These are phyloP conservation scores for Dicentrarchus labrax DNA, from an alignment of 2,113 vertebrate species.

Conservation along the genomic window DNA sequence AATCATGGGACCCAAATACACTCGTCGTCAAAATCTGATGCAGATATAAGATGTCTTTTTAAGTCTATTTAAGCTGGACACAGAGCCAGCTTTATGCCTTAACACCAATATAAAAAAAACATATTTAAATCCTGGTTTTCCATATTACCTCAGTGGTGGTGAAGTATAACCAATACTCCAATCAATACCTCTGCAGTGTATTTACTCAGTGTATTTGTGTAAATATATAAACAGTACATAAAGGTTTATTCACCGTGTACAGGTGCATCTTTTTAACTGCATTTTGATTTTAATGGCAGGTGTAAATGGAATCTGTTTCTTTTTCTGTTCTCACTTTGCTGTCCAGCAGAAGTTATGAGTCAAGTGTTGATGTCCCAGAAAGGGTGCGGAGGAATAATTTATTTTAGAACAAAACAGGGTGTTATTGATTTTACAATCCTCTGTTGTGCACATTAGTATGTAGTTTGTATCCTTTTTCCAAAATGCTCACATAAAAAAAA, in stretches of 20 bases:
- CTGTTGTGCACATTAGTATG: slow-evolving; percentile 13
- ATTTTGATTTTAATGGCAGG: slow-evolving; percentile 60
- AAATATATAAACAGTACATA: slow-evolving; percentile 48
- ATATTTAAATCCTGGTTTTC: slow-evolving; percentile 46
- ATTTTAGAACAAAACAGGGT: slow-evolving; percentile 45
- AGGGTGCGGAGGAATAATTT: background rate
- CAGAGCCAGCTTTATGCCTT: slow-evolving; percentile 60
- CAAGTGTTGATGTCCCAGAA: slow-evolving; percentile 6
- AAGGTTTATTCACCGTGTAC: slow-evolving; percentile 25
- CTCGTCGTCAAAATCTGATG: slow-evolving; percentile 53
- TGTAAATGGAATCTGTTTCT: slow-evolving; percentile 40
- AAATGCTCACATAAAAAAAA: slow-evolving; percentile 15
- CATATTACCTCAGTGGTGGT: slow-evolving; percentile 54
- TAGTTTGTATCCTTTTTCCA: background rate
- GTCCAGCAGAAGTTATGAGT: slow-evolving; percentile 11
- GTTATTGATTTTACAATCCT: slow-evolving; percentile 45
- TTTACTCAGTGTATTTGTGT: slow-evolving; percentile 39
- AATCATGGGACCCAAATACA: slow-evolving; percentile 33
- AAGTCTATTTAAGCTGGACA: slow-evolving; percentile 42
- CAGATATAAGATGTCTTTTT: slow-evolving; percentile 56
- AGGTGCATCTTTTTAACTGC: slow-evolving; percentile 49
- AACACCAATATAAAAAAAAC: slow-evolving; percentile 44
- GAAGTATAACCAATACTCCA: slow-evolving; percentile 36
- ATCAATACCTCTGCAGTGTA: slow-evolving; percentile 63
- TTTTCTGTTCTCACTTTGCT: background rate